These are phyloP conservation scores for Sciurus carolinensis DNA, from an alignment of 2,797 vertebrate genomes.

Conservation along the genomic window DNA sequence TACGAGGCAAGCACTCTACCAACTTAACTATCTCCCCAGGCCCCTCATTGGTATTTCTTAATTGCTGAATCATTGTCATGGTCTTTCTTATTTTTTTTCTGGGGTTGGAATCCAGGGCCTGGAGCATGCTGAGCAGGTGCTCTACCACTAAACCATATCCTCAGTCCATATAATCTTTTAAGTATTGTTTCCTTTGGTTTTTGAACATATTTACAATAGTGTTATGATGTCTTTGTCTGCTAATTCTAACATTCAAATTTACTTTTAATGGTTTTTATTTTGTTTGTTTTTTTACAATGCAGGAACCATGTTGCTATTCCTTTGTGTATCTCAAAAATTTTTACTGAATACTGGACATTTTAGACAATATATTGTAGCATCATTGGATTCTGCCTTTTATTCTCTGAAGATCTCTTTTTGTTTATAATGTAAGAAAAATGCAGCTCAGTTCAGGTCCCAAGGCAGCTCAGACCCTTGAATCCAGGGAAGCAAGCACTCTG, in stretches of 20 bases:
- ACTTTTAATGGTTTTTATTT: not conserved
- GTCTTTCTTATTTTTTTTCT: not conserved
- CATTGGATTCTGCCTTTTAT: not conserved
- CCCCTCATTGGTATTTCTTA: not conserved
- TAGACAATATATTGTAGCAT: not conserved
- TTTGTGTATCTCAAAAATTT: not conserved
- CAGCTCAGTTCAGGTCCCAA: too few relatives aligned
- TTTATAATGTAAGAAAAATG: not conserved
- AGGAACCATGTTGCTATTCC: too few relatives aligned
- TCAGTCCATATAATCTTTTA: not conserved
- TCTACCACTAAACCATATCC: not conserved
- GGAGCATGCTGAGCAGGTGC: not conserved
- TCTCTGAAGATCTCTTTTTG: not conserved
- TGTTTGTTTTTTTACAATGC: too few relatives aligned
- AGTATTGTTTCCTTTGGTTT: not conserved
- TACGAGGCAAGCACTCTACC: too few relatives aligned
- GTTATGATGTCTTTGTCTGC: not conserved
- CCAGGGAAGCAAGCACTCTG: too few relatives aligned
- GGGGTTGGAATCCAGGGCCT: not conserved
- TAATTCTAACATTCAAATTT: not conserved
- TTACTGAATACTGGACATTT: not conserved
- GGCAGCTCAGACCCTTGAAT: too few relatives aligned
- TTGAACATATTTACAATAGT: not conserved
- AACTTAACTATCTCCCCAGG: too few relatives aligned
- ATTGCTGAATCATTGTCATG: not conserved